These are phyloP conservation scores for Spea multiplicata DNA, from an alignment of 2,113 vertebrate genomes.

Conservation along the genomic window DNA sequence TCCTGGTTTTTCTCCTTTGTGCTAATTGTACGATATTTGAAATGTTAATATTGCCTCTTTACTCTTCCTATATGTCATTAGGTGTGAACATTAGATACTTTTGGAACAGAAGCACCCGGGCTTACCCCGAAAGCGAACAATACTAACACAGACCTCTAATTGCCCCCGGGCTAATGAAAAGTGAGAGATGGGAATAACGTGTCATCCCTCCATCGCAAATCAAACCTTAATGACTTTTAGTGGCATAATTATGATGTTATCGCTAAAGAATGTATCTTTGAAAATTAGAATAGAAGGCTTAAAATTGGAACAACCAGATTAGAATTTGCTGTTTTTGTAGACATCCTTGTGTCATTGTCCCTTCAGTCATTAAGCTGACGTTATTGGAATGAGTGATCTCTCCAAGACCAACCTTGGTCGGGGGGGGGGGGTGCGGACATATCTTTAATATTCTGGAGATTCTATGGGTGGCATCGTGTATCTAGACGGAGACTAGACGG, in stretches of 20 bases:
- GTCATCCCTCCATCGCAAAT: conserved; percentile 30
- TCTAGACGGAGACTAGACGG: too few relatives aligned
- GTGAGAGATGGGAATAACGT: conserved; percentile 28
- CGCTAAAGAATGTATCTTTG: conserved; percentile 23
- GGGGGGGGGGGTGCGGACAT: too few relatives aligned
- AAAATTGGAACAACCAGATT: neutral
- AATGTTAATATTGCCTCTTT: neutral
- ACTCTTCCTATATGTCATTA: neutral
- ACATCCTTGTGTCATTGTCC: too few relatives aligned
- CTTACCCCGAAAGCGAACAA: neutral
- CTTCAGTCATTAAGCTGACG: too few relatives aligned
- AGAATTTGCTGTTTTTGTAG: neutral
- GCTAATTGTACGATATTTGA: neutral
- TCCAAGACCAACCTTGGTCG: too few relatives aligned
- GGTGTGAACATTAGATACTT: neutral
- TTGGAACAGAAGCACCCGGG: neutral
- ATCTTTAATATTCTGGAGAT: too few relatives aligned
- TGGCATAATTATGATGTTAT: conserved; percentile 26
- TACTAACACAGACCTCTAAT: neutral
- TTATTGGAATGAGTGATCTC: too few relatives aligned
- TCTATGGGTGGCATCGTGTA: too few relatives aligned
- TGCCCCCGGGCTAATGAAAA: conserved; percentile 30
- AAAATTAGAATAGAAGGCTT: neutral
- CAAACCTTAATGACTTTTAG: conserved; percentile 26
- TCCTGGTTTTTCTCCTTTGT: neutral